Conservation (phyloP, 2,113 vertebrate genomes). For the Cyphomyrus discorhynchus region DNA sequence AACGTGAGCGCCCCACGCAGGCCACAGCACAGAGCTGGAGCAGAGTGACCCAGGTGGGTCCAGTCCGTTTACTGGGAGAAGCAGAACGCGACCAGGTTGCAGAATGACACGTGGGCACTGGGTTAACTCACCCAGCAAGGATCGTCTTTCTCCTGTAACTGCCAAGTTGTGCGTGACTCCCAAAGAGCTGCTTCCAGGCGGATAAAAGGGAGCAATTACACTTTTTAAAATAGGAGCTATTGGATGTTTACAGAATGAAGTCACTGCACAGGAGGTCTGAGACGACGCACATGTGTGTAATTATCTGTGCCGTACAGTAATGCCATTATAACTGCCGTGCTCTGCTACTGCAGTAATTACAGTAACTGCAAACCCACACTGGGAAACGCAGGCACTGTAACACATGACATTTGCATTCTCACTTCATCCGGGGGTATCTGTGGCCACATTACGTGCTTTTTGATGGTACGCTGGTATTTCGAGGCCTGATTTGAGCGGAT, state of each 20-base stretch:
- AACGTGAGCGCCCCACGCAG: background rate
- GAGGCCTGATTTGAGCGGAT: background rate
- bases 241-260: constrained; percentile 7
- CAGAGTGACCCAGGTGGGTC: background rate
- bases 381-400: background rate
- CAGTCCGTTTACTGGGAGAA: background rate
- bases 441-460: background rate
- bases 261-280: background rate
- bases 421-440: background rate
- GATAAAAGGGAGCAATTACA: background rate
- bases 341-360: constrained; percentile 8
- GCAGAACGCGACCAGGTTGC: background rate
- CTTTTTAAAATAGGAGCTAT: background rate
- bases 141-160: background rate
- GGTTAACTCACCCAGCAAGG: background rate
- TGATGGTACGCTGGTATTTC: background rate
- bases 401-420: background rate
- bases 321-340: background rate
- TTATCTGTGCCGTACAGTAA: background rate
- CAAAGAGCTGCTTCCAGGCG: background rate
- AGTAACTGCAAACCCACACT: background rate
- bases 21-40: background rate
- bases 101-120: background rate
- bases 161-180: background rate
- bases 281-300: background rate